A percentile compares a stretch with the other conserved stretches of the same genome.
Evolutionary conservation across 2,797 vertebrate species (phyloP).

Genomic region (Adrianichthys oophorus): DNA sequence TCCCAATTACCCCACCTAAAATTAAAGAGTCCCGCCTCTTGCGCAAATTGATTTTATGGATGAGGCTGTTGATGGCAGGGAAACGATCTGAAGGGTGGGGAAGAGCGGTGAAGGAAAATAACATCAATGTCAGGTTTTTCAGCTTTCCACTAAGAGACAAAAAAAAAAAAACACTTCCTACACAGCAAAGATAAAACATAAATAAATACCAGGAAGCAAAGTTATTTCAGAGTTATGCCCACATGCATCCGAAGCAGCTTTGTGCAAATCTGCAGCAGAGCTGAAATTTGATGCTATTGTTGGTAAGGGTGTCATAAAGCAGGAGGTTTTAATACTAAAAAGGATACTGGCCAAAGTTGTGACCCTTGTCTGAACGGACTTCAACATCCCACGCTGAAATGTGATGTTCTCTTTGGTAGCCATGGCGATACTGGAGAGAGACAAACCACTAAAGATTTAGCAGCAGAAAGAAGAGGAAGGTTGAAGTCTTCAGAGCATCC

Average conservation of each 20-base stretch:
- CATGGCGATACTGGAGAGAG: slow-evolving; percentile 90
- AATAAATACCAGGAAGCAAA: slow-evolving; percentile 11
- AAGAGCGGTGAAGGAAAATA: slow-evolving; percentile 66
- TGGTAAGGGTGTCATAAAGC: background rate
- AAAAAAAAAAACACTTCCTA: slow-evolving; percentile 25
- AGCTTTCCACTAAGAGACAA: slow-evolving; percentile 20
- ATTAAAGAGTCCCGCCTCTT: slow-evolving; percentile 94
- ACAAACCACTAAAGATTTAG: slow-evolving; percentile 34
- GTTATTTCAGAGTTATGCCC: slow-evolving; percentile 8
- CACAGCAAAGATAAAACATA: slow-evolving; percentile 3
- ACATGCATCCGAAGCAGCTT: background rate
- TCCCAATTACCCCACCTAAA: slow-evolving; percentile 85
- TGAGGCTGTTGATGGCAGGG: slow-evolving; percentile 92
- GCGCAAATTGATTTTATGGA: slow-evolving; percentile 94
- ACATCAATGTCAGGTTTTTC: slow-evolving; percentile 19
- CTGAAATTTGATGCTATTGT: background rate
- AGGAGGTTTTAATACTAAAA: slow-evolving; percentile 35
- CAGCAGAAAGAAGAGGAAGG: slow-evolving; percentile 5
- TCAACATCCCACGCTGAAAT: slow-evolving; percentile 92
- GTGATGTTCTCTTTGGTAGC: slow-evolving; percentile 98
- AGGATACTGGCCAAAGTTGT: slow-evolving; percentile 99
- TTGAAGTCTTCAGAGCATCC: slow-evolving; percentile 13
- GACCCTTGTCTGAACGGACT: slow-evolving; percentile 95
- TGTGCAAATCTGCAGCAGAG: background rate
- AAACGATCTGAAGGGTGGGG: slow-evolving; percentile 84